Evolutionary conservation across 2,888 invertebrate species (phyloP), one percentile per base, ranked within the genome.

Genomic region (Timema cristinae): DNA sequence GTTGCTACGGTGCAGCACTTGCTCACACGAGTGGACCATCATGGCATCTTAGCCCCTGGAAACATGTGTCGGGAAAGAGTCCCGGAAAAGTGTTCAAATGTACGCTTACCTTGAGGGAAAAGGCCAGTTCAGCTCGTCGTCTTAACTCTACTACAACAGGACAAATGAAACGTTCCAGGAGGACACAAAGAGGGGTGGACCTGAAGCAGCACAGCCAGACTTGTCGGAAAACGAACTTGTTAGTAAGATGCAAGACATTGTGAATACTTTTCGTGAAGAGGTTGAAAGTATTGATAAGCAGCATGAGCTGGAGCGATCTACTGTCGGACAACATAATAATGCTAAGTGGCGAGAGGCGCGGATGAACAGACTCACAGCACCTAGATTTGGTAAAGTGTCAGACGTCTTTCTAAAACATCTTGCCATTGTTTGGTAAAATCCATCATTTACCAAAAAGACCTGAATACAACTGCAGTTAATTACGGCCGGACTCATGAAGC

Each of bases 201-300:
- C 67, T 9, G 13, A 67, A 47, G 68, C 73, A 9, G 72, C 71
- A 15, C 56, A 72, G 10, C 61, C 68, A 9, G 71, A 73, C 48
- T 67, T 72, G n/a, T 49, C 4, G 13, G 52, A n/a, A 47, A 47
- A 48, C 6, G 71, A 50, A 50, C 13, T 68, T n/a, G 50, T 47
- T 13, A 47, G 50, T 11, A 48, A 66, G 32, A 71, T 61, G 50
- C 50, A 50, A 11, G 50, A 48, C 2, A n/a, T 71, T n/a, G 50
- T 72, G 6, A 16, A n/a, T 6, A 16, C 13, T 13, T 50, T 73
- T 13, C 50, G 54, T 10, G 71, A 16, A 32, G 61, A 56, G 7
- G 51, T 61, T 5, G 9, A 50, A 13, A 56, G 59, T 9, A 50
- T n/a, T 47, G 52, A 72, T 49, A 69, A 70, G n/a, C 13, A 15